phyloP scores from a whole-genome alignment of 1,140 invertebrate genomes.

The Ephestia elutella region DNA sequence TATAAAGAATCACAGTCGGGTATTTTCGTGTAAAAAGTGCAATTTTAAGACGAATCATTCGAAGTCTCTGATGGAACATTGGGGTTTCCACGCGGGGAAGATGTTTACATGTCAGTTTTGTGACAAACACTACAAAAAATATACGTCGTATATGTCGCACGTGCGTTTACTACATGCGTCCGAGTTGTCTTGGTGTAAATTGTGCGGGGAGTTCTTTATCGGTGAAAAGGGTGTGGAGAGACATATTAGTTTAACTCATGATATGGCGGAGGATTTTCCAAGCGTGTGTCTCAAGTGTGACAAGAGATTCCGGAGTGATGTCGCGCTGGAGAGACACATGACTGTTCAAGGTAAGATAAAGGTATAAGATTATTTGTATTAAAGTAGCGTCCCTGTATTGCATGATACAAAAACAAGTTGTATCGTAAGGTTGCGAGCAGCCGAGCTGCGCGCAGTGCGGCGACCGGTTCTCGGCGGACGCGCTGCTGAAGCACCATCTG shows the following conservation, averaged over 20 bases:
- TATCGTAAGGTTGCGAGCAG: neutral
- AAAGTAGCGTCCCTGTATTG: no score
- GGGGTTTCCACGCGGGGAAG: neutral
- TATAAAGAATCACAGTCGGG: neutral
- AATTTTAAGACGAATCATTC: neutral
- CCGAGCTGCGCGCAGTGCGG: neutral
- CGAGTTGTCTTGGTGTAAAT: neutral
- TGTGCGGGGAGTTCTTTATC: constrained; percentile 29
- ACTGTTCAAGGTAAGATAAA: constrained; percentile 17
- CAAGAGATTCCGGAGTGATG: constrained; percentile 20
- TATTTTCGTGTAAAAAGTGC: neutral
- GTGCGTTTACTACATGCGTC: neutral
- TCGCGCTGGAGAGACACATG: constrained; percentile 27
- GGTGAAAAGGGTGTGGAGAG: constrained; percentile 30
- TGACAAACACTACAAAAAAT: neutral
- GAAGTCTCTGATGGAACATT: neutral
- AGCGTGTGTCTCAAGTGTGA: constrained; percentile 20
- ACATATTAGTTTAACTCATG: constrained; percentile 36
- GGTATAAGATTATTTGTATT: neutral
- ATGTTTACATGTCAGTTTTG: neutral
- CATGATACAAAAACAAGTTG: no score
- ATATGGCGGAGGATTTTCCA: constrained; percentile 6
- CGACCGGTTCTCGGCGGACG: neutral
- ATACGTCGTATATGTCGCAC: neutral
- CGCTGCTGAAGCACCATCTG: neutral